Evolutionary conservation across 1,140 invertebrate genomes (phyloP).

Genomic region (Gryon sp.): DNA sequence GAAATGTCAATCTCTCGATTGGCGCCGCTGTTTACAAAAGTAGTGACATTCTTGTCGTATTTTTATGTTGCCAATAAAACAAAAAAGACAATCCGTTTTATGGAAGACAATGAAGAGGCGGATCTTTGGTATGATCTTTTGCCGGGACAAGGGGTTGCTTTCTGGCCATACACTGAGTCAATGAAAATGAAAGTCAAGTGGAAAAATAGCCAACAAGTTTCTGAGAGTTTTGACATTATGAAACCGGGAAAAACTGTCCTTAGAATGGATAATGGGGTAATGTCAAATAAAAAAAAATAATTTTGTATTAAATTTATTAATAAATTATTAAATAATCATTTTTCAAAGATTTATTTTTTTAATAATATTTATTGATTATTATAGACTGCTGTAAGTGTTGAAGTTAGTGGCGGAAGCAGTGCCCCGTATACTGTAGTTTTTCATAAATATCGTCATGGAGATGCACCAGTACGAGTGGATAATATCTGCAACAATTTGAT

Average conservation of each 20-base stretch:
- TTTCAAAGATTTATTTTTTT: conserved; percentile 1
- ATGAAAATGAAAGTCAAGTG: conserved; percentile 90
- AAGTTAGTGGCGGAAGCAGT: conserved; percentile 86
- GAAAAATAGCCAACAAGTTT: conserved; percentile 86
- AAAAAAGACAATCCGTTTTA: conserved; percentile 85
- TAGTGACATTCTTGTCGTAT: conserved; percentile 91
- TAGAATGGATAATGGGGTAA: conserved; percentile 90
- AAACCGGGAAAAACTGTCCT: conserved; percentile 86
- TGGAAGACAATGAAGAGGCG: conserved; percentile 91
- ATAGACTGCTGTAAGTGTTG: conserved; percentile 87
- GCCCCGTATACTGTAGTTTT: conserved; percentile 87
- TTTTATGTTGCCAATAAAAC: conserved; percentile 90
- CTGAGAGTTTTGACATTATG: conserved; percentile 88
- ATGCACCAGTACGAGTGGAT: conserved; percentile 88
- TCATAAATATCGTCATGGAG: conserved; percentile 84
- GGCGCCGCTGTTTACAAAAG: conserved; percentile 88
- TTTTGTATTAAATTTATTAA: too few relatives aligned
- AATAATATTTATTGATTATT: conserved; percentile 58
- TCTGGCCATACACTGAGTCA: conserved; percentile 90
- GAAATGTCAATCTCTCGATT: conserved; percentile 83
- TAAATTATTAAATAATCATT: too few relatives aligned
- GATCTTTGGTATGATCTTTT: conserved; percentile 90
- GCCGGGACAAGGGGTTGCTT: conserved; percentile 85
- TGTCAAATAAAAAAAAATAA: too few relatives aligned
- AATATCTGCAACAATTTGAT: conserved; percentile 91